phyloP scores from a whole-genome alignment of 2,797 vertebrate species.

The Nyctibius grandis region DNA sequence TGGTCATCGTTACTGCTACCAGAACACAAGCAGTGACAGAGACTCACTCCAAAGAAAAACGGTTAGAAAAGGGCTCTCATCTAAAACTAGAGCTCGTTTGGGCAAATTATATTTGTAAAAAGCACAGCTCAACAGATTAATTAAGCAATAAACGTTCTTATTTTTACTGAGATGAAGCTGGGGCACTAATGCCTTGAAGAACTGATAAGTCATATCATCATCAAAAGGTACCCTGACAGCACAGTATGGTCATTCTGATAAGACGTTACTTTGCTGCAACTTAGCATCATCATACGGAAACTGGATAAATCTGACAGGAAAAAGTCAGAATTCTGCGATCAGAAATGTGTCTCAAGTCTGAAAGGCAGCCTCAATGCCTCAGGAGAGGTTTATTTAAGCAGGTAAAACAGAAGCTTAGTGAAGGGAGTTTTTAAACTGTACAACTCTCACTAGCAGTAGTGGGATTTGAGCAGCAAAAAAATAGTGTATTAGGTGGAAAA shows the following conservation, averaged over 20 bases:
- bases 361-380: not conserved
- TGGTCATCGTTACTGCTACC: not conserved
- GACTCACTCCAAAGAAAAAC: not conserved
- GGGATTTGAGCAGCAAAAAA: not conserved
- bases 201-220: not conserved
- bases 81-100: not conserved
- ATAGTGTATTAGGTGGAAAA: not conserved
- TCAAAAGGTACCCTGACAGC: not conserved
- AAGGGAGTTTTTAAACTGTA: not conserved
- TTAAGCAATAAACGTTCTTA: not conserved
- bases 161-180: constrained; percentile 3
- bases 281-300: not conserved
- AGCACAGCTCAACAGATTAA: not conserved
- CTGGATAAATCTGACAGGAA: not conserved
- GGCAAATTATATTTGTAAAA: not conserved
- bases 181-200: constrained; percentile 16
- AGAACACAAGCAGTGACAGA: not conserved
- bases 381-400: not conserved
- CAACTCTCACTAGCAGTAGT: not conserved
- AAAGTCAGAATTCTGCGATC: not conserved
- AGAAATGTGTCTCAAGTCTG: not conserved
- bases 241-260: not conserved
- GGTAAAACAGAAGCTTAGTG: not conserved
- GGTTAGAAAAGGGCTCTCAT: not conserved
- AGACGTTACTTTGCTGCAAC: not conserved